Percentiles rank a stretch among this genome's conserved stretches.
phyloP scores from a whole-genome alignment of 2,888 invertebrate genomes.

The Dicyrtoma fusca region DNA sequence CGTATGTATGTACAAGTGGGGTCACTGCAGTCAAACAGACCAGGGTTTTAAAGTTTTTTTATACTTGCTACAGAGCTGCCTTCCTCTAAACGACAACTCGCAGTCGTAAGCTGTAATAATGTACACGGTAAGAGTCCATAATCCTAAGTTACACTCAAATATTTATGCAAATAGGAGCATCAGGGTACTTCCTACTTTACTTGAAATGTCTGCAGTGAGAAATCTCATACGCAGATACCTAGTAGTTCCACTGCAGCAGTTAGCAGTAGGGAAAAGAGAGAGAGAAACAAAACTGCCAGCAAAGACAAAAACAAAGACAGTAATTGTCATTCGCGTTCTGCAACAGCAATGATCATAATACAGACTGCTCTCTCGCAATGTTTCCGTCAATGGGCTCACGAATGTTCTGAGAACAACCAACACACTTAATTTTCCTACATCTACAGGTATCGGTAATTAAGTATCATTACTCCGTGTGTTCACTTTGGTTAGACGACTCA shows the following conservation, averaged over 20 bases:
- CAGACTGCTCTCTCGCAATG: not conserved
- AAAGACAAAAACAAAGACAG: too few species aligned
- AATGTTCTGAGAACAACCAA: slow-evolving; percentile 12
- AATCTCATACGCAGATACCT: too few species aligned
- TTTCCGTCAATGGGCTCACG: not conserved
- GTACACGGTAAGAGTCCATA: slow-evolving; percentile 18
- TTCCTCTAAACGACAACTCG: not conserved
- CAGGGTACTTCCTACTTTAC: slow-evolving; percentile 6
- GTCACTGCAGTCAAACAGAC: slow-evolving; percentile 7
- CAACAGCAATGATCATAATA: slow-evolving; percentile 4
- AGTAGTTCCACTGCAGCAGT: too few species aligned
- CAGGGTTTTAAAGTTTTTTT: not conserved
- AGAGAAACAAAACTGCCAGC: too few species aligned
- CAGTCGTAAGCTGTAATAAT: slow-evolving; percentile 16
- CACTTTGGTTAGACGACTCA: too few species aligned
- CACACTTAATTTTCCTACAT: not conserved
- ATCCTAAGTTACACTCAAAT: slow-evolving; percentile 32
- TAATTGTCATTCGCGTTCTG: too few species aligned
- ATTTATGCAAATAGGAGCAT: slow-evolving; percentile 31
- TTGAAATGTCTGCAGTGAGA: not conserved
- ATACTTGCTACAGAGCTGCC: not conserved
- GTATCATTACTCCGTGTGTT: slow-evolving; percentile 17
- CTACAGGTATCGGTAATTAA: slow-evolving; percentile 23
- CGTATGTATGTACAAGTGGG: not conserved
- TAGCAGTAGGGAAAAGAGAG: too few species aligned